These are phyloP conservation scores for Syrphus vitripennis DNA, from an alignment of 2,888 invertebrate species.

Conservation along the genomic window DNA sequence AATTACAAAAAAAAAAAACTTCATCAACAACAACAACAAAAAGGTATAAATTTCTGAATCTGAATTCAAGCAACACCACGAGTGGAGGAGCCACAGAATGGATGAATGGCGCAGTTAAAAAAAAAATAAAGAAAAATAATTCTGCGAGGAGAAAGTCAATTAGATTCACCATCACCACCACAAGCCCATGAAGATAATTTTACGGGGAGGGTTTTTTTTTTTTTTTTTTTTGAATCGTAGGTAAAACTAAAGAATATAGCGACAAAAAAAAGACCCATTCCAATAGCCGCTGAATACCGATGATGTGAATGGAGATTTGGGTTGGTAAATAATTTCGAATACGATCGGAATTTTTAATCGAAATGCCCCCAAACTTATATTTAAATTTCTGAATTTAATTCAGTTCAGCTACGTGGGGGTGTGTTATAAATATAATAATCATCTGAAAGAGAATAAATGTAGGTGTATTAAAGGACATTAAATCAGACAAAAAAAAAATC, in stretches of 20 bases:
- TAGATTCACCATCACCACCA: constrained; percentile 62
- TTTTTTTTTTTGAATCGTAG: constrained; percentile 18
- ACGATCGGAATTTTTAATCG: constrained; percentile 71
- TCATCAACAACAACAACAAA: neutral
- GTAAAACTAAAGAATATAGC: constrained; percentile 5
- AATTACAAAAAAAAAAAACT: constrained; percentile 23
- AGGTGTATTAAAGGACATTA: constrained; percentile 2
- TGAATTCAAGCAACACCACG: constrained; percentile 53
- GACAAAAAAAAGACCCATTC: neutral
- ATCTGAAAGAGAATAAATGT: neutral
- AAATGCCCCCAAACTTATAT: constrained; percentile 62
- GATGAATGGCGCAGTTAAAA: constrained; percentile 5
- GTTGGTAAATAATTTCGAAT: constrained; percentile 66
- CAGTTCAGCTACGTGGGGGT: neutral
- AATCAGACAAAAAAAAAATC: neutral
- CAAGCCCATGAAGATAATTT: neutral
- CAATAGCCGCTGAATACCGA: constrained; percentile 26
- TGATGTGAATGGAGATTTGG: constrained; percentile 40
- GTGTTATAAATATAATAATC: constrained; percentile 8
- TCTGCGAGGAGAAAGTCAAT: constrained; percentile 70
- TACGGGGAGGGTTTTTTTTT: neutral
- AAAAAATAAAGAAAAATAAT: constrained; percentile 27
- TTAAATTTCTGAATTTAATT: constrained; percentile 63
- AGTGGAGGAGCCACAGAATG: constrained; percentile 29
- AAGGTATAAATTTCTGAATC: constrained; percentile 41